A percentile compares a stretch with the other conserved stretches of the same genome.
These are phyloP conservation scores for Drosophila robusta DNA, from an alignment of 2,888 invertebrate species.

Conservation along the genomic window DNA sequence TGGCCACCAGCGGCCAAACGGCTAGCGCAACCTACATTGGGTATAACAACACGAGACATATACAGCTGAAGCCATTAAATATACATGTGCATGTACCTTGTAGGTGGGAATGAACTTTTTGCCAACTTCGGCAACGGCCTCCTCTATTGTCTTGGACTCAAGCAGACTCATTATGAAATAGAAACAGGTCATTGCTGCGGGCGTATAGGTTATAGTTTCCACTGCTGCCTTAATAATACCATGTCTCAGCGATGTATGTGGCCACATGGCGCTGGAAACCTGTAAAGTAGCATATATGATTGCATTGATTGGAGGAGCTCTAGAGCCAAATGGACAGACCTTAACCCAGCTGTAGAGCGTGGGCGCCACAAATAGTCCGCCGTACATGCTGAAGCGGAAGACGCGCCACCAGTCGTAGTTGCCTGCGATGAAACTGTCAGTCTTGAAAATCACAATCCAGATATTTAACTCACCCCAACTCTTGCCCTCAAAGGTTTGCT, in stretches of 20 bases:
- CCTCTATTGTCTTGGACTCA: constrained; percentile 88
- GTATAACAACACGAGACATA: background rate
- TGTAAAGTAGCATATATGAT: constrained; percentile 2
- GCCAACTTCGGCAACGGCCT: constrained; percentile 88
- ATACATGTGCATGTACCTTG: constrained; percentile 69
- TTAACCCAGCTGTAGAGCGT: constrained; percentile 92
- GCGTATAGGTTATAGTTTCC: constrained; percentile 91
- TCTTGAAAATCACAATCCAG: background rate
- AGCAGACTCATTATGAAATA: constrained; percentile 91
- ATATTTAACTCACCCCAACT: constrained; percentile 86
- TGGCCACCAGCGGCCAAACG: constrained; percentile 91
- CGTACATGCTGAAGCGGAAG: constrained; percentile 91
- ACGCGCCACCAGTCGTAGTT: constrained; percentile 89
- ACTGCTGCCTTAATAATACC: constrained; percentile 91
- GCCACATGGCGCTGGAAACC: constrained; percentile 90
- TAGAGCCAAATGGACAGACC: constrained; percentile 79
- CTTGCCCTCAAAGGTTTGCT: constrained; percentile 89
- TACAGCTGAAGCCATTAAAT: background rate
- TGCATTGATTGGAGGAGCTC: background rate
- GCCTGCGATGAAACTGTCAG: constrained; percentile 77
- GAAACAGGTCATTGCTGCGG: constrained; percentile 91
- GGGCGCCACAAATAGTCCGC: constrained; percentile 93
- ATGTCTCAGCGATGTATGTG: constrained; percentile 88
- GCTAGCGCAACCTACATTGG: constrained; percentile 87
- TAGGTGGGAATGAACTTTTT: constrained; percentile 91